Conservation (phyloP, 2,113 vertebrate species). For the Paratilapia polleni region DNA sequence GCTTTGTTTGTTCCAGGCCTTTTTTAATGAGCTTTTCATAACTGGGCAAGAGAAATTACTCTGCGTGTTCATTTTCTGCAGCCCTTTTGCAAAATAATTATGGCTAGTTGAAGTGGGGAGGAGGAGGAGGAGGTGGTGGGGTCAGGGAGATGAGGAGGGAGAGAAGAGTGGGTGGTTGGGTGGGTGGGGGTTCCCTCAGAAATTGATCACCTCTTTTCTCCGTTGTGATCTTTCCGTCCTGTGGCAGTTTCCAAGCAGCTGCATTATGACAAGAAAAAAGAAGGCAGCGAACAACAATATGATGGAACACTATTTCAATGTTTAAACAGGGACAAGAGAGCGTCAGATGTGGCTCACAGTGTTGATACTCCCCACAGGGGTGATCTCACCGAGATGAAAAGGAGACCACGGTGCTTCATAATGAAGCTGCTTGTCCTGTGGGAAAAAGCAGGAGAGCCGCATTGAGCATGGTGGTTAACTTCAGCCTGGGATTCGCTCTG, state of each 20-base stretch:
- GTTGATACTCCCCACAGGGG: slow-evolving; percentile 74
- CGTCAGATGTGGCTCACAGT: slow-evolving; percentile 64
- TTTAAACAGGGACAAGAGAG: slow-evolving; percentile 73
- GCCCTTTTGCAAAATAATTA: slow-evolving; percentile 91
- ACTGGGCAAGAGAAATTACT: slow-evolving; percentile 95
- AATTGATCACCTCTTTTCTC: slow-evolving; percentile 67
- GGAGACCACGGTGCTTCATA: slow-evolving; percentile 64
- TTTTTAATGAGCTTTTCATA: slow-evolving; percentile 99
- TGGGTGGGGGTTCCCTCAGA: slow-evolving; percentile 66
- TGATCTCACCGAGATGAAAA: slow-evolving; percentile 69
- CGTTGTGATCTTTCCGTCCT: slow-evolving; percentile 65
- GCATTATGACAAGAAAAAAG: slow-evolving; percentile 58
- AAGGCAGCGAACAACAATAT: slow-evolving; percentile 63
- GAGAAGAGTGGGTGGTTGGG: slow-evolving; percentile 38
- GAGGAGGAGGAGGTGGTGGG: slow-evolving; percentile 70
- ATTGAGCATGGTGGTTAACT: slow-evolving; percentile 63
- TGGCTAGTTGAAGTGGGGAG: slow-evolving; percentile 83
- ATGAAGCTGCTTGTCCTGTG: slow-evolving; percentile 76
- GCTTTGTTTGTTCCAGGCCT: slow-evolving; percentile 96
- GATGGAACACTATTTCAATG: slow-evolving; percentile 64
- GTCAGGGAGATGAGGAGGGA: not conserved
- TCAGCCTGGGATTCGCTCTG: slow-evolving; percentile 57
- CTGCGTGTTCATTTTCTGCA: slow-evolving; percentile 62
- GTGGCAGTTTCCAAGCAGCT: slow-evolving; percentile 64
- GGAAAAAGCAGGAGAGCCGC: slow-evolving; percentile 60